A percentile compares a stretch with the other conserved stretches of the same genome.
Evolutionary conservation across 1,140 invertebrate genomes (phyloP).

Genomic region (Drosophila trapezifrons): DNA sequence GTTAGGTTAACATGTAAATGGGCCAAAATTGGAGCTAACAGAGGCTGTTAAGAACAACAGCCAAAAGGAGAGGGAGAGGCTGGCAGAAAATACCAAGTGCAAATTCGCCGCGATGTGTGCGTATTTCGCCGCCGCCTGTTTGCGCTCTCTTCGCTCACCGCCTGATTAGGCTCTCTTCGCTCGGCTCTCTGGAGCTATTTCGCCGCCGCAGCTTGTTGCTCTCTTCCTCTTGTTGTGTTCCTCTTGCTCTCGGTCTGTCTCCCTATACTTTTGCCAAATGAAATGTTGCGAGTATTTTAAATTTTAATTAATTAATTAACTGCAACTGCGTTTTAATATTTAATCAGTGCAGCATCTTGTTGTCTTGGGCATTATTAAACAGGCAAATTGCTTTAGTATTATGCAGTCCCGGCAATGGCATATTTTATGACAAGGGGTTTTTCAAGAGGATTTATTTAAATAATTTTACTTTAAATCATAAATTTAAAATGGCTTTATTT

Average conservation of each 20-base stretch:
- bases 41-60: too few species aligned
- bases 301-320: conserved; percentile 9
- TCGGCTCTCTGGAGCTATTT: conserved; percentile 2
- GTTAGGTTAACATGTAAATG: too few species aligned
- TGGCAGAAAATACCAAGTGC: neutral
- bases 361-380: neutral
- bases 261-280: neutral
- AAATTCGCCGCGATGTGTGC: neutral
- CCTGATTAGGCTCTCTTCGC: neutral
- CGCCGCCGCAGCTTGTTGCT: conserved; percentile 6
- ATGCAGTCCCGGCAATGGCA: neutral
- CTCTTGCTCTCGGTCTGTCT: neutral
- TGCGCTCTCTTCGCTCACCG: neutral
- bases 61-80: too few species aligned
- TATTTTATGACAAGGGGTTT: neutral
- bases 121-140: neutral
- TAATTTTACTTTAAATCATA: too few species aligned
- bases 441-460: neutral
- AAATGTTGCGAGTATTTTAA: conserved; percentile 4
- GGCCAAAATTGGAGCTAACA: too few species aligned
- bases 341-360: conserved; percentile 7
- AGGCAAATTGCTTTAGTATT: neutral
- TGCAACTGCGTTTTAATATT: conserved; percentile 10
- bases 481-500: neutral
- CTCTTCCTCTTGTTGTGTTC: neutral